Evolutionary conservation across 1,140 invertebrate genomes (phyloP), one percentile per base, ranked within the genome.

Genomic region (Nasonia longicornis): DNA sequence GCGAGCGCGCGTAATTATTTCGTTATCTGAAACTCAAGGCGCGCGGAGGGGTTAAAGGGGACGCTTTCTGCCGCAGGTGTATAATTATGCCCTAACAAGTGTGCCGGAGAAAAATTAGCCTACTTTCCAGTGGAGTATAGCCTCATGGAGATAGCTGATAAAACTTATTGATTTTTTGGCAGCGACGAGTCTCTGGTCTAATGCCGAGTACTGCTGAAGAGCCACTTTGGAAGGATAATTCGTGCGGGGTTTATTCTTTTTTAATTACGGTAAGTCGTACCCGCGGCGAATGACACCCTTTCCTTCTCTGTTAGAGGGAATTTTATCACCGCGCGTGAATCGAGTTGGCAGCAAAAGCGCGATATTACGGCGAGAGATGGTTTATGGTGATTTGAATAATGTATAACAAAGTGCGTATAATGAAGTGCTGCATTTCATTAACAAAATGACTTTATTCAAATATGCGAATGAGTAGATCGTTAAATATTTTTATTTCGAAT

Each of bases 161-260:
- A 69, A 26, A 48, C 1, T 77, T 77, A 78, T 78, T 38, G 77
- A 78, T 78, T 58, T 74, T 67, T 48, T 16, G 45, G 14, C 45
- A 16, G 45, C 45, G 45, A 16, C 2, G 12, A 16, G 45, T 12
- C 8, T 16, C 45, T 3, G 12, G 45, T 38, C 29, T 75, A 48
- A 73, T 16, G 16, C 14, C 52, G 52, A 48, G 52, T 58, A 7
- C 38, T 42, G 38, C 38, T 42, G 8, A 42, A 42, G 38, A 8
- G 38, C 38, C 38, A 35, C 31, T 35, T 35, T 35, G 31, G 31
- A 3, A 35, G 31, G 31, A 35, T 35, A 35, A 35, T 35, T 35
- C 31, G 31, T 35, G 31, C 4, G 4, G 31, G 31, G 38, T 42
- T 42, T 42, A 42, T 6, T 42, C 38, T 42, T 42, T 42, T 42